phyloP scores from a whole-genome alignment of 1,140 invertebrate genomes.

The Drosophila lini region DNA sequence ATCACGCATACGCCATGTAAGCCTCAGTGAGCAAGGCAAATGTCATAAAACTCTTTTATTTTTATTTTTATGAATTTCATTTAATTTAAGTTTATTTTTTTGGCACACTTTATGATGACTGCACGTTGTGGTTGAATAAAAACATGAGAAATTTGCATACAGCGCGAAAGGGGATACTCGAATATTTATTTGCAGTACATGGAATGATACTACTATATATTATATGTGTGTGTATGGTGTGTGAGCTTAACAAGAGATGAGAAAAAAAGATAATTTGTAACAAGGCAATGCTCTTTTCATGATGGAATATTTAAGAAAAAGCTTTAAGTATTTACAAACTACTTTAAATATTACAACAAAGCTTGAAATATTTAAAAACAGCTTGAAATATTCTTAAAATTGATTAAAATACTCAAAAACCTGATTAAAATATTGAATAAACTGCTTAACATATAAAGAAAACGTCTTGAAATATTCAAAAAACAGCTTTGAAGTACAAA shows the following conservation, averaged over 20 bases:
- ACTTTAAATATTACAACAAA: neutral
- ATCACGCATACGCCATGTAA: conserved; percentile 65
- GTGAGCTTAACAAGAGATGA: neutral
- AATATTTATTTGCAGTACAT: conserved; percentile 32
- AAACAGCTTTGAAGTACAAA: neutral
- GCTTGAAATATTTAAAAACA: too few species aligned
- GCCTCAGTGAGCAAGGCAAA: conserved; percentile 36
- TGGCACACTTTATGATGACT: conserved; percentile 33
- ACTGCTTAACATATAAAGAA: neutral
- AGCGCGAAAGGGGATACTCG: conserved; percentile 11
- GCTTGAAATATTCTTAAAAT: neutral
- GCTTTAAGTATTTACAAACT: neutral
- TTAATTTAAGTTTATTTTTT: conserved; percentile 27
- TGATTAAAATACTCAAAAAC: too few species aligned
- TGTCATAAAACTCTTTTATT: conserved; percentile 30
- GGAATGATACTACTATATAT: neutral
- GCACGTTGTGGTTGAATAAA: conserved; percentile 26
- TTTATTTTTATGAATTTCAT: conserved; percentile 39
- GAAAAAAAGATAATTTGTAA: neutral
- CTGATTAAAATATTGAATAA: neutral
- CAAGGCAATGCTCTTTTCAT: neutral
- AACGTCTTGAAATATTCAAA: neutral
- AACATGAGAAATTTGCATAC: conserved; percentile 32
- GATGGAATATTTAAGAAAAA: too few species aligned
- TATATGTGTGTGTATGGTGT: neutral